Base-by-base conservation (phyloP, 2,113 vertebrate genomes). In the Muntiacus muntjak region DNA sequence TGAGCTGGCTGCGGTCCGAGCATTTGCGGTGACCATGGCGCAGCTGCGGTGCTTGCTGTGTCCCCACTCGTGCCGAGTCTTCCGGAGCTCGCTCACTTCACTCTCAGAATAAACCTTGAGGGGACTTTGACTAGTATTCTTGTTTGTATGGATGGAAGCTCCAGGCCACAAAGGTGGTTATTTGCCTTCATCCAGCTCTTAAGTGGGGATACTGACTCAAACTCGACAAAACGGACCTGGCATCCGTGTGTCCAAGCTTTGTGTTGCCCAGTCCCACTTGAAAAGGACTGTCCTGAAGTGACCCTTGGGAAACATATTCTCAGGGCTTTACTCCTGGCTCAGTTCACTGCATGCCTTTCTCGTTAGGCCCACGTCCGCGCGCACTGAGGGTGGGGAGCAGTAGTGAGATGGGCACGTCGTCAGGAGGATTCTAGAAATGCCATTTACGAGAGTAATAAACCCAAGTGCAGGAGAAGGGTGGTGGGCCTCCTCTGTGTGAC, bases 11-110 rank as follows among this genome's bases (percentile, higher is more conserved):
- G 1, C 30, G 3, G 36, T 33, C 52, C 15, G 33, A 88, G 25
- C 52, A 36, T 23, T 67, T 88, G 60, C 43, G 6, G 5, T 45
- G 7, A 4, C 79, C 17, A 0, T n/a, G 2, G 5, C 6, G 15
- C 6, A 50, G 19, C 64, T 23, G 8, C 6, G 28, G 7, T 3
- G 0, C 17, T 10, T 21, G 12, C n/a, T 25, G 3, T 19, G 17
- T 17, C 16, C 33, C 36, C 2, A 4, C 12, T 90, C 4, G 50
- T 25, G 55, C 43, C 40, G 12, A 64, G 60, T 43, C 47, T 71
- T 13, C 1, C 4, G 36, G 0, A 15, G 30, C 36, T 81, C 71
- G 19, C 6, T 94, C 43, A 30, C 21, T 87, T 84, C 57, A 71
- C 87, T 71, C 25, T 95, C 23, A 76, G 47, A 88, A 74, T 2